Evolutionary conservation across 1,140 invertebrate species (phyloP), one percentile per base, ranked within the genome.

Genomic region (Tetramorium parvispinum): DNA sequence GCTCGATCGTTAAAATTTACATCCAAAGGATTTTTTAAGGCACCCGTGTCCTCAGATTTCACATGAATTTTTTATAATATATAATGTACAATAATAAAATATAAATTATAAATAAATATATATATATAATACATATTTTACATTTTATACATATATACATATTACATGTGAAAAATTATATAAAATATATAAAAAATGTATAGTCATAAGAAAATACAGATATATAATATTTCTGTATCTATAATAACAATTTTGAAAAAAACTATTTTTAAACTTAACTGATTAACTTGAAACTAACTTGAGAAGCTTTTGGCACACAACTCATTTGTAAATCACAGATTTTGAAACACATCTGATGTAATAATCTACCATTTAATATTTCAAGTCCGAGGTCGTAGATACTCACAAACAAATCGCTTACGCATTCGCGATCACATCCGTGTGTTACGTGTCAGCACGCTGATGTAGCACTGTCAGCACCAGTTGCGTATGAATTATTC

Each of bases 391-490:
- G 7, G 11, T 46, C 43, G 43, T 46, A 46, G 43, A 2, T 1
- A 11, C 11, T 46, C 11, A 46, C 5, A 66, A 40, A 13, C 16
- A 40, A 66, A 66, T 11, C 16, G 27, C 21, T 43, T 24, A 24
- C 6, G 40, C 21, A 68, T 18, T 65, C 32, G 18, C 8, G 8
- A 43, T 40, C n/a, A 43, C 5, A 46, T 21, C 10, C 21, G 6
- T 5, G 40, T 68, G 40, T 68, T 68, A 49, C 65, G 1, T 68
- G 40, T 46, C 40, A 21, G n/a, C 6, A 43, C 21, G 21, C 13
- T 68, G 40, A 68, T 68, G 40, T 46, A 68, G 40, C 11, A 68
- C 65, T 46, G 65, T 49, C 65, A 68, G 65, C 65, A 24, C 65
- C 21, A 68, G 65, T 46, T 68, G 5, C 6, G 40, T 49, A 68